Conservation (phyloP, 2,888 invertebrate genomes). For the Eristalinus aeneus region DNA sequence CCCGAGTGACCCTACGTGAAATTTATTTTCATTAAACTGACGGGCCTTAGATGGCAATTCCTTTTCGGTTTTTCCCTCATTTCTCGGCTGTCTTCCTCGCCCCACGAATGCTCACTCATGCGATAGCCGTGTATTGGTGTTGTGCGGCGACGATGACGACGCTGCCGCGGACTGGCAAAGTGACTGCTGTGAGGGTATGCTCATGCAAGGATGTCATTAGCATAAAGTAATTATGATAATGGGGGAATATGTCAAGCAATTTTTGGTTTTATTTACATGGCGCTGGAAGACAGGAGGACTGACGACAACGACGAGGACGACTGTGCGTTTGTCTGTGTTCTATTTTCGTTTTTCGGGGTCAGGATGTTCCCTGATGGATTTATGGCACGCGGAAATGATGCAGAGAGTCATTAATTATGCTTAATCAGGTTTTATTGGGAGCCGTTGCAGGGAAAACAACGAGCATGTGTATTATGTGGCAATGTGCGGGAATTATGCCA, state of each 20-base stretch:
- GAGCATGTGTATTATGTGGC: slow-evolving; percentile 33
- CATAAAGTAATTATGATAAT: slow-evolving; percentile 71
- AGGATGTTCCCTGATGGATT: slow-evolving; percentile 38
- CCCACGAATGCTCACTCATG: background rate
- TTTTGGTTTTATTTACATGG: slow-evolving; percentile 65
- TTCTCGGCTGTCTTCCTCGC: background rate
- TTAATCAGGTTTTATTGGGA: slow-evolving; percentile 63
- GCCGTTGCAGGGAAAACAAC: slow-evolving; percentile 20
- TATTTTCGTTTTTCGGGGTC: background rate
- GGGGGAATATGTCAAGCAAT: slow-evolving; percentile 67
- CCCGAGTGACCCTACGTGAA: slow-evolving; percentile 45
- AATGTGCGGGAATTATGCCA: slow-evolving; percentile 3
- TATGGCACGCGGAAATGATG: slow-evolving; percentile 58
- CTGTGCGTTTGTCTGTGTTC: background rate
- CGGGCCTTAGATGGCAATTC: slow-evolving; percentile 55
- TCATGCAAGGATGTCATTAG: slow-evolving; percentile 64
- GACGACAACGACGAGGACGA: background rate
- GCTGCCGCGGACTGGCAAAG: background rate
- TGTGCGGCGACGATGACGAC: slow-evolving; percentile 15
- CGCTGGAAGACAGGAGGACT: background rate
- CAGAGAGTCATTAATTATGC: slow-evolving; percentile 64
- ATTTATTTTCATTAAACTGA: slow-evolving; percentile 64
- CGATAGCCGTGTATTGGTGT: background rate
- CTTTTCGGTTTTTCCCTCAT: background rate
- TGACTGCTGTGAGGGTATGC: slow-evolving; percentile 1